These are phyloP conservation scores for Acridotheres tristis DNA, from an alignment of 2,797 vertebrate genomes.

Conservation along the genomic window DNA sequence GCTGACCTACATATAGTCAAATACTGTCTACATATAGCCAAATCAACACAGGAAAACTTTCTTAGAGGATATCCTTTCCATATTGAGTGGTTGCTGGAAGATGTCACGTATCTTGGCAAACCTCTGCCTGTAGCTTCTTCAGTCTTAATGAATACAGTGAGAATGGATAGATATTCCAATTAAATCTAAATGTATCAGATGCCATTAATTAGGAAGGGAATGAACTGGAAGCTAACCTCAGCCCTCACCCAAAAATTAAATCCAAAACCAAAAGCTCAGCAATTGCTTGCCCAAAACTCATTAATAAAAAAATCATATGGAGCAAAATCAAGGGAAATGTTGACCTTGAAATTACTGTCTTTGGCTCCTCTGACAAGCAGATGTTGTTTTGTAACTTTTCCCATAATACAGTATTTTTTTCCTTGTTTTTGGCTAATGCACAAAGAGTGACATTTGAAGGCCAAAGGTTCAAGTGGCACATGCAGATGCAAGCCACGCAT, in stretches of 20 bases:
- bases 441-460: background rate
- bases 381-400: background rate
- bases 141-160: background rate
- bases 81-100: background rate
- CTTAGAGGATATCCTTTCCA: background rate
- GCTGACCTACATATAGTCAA: background rate
- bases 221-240: background rate
- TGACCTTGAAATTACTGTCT: conserved; percentile 8
- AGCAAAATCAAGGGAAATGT: background rate
- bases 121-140: background rate
- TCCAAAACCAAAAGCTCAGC: background rate
- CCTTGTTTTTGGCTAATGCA: background rate
- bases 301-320: conserved; percentile 3
- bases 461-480: background rate
- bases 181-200: background rate
- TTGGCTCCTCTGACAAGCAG: background rate
- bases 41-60: background rate
- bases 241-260: background rate
- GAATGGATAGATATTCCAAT: background rate
- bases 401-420: background rate
- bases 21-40: background rate
- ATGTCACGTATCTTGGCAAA: background rate
- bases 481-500: background rate
- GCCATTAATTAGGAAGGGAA: background rate
- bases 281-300: background rate